Percentiles rank a stretch among this genome's conserved stretches.
phyloP scores from a whole-genome alignment of 2,113 vertebrate genomes.

The Mandrillus leucophaeus region DNA sequence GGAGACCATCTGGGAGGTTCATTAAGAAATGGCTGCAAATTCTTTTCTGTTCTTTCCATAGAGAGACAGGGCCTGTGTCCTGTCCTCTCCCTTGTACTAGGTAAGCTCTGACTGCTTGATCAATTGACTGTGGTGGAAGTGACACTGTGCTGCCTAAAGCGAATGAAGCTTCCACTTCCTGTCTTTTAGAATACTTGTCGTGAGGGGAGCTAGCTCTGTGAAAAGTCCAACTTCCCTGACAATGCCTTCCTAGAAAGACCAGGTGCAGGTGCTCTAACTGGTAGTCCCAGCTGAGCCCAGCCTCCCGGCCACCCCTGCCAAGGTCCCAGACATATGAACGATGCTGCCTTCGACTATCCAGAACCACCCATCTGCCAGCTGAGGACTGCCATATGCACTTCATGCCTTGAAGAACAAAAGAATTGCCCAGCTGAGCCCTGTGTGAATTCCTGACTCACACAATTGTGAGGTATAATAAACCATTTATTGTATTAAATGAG shows the following conservation, averaged over 20 bases:
- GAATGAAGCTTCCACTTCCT: background rate
- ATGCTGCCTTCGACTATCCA: background rate
- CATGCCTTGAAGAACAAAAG: background rate
- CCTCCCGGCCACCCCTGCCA: background rate
- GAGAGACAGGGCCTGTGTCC: background rate
- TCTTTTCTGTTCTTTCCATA: background rate
- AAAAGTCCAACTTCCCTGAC: background rate
- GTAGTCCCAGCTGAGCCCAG: background rate
- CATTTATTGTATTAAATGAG: background rate
- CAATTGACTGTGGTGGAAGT: rapidly evolving
- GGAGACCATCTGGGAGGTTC: background rate
- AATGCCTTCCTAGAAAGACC: background rate
- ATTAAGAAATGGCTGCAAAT: background rate
- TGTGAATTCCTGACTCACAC: background rate
- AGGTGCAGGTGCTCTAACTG: background rate
- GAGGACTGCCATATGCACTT: background rate
- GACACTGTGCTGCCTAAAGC: background rate
- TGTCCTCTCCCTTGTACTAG: too few relatives aligned
- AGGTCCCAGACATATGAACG: background rate
- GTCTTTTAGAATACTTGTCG: background rate
- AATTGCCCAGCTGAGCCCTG: background rate
- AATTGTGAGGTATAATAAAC: background rate
- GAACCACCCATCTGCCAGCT: background rate
- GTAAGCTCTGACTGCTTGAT: background rate
- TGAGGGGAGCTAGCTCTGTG: background rate